These are phyloP conservation scores for Microtus ochrogaster DNA, from an alignment of 2,113 vertebrate species.

Conservation along the genomic window DNA sequence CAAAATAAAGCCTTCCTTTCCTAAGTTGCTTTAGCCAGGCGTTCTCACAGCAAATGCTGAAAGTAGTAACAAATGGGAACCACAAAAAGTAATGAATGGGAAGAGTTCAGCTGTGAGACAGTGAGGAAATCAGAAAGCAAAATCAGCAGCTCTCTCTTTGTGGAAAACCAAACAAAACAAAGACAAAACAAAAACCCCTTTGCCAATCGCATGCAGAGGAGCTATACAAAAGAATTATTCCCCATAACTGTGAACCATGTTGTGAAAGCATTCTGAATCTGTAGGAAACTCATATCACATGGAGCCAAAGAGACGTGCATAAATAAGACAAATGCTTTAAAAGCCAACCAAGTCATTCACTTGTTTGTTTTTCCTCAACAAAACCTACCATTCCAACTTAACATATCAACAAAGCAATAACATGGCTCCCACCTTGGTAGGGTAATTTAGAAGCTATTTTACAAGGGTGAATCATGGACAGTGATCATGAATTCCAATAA, in stretches of 20 bases:
- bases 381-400: neutral
- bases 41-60: neutral
- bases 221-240: neutral
- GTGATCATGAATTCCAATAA: neutral
- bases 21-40: neutral
- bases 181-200: neutral
- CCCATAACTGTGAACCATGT: neutral
- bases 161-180: neutral
- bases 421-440: neutral
- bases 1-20: neutral
- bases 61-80: neutral
- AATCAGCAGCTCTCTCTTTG: neutral
- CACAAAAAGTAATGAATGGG: neutral
- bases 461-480: neutral
- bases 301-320: neutral
- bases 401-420: neutral
- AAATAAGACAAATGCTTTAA: neutral
- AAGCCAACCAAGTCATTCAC: neutral
- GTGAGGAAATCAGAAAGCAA: neutral
- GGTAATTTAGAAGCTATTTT: neutral
- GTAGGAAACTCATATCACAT: neutral
- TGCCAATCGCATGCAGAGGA: neutral
- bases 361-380: neutral
- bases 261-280: neutral
- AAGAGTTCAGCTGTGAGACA: neutral